Conservation (phyloP, 2,113 vertebrate genomes). For the Platycercus adscitus region DNA sequence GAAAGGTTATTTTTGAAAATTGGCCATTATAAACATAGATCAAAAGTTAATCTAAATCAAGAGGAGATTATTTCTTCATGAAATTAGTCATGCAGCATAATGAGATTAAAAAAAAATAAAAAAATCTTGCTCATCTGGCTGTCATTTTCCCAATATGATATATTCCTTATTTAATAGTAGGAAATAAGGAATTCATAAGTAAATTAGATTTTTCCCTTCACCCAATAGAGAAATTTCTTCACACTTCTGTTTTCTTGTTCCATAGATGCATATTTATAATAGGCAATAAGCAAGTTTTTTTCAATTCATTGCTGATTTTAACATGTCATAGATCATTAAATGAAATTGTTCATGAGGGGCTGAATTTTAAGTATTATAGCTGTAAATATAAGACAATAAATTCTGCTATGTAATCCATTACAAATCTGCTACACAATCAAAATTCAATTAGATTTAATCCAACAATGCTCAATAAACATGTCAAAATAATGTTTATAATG, state of each 20-base stretch:
- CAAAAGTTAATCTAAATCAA: neutral
- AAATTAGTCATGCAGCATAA: neutral
- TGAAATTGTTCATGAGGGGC: neutral
- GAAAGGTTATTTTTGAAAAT: neutral
- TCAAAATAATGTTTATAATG: constrained; percentile 37
- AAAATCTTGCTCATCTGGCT: neutral
- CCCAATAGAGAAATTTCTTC: neutral
- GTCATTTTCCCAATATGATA: neutral
- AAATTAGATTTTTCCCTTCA: neutral
- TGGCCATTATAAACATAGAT: neutral
- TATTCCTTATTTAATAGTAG: neutral
- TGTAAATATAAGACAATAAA: constrained; percentile 26
- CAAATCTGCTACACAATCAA: constrained; percentile 35
- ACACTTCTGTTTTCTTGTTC: neutral
- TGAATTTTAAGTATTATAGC: constrained; percentile 26
- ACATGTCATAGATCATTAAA: neutral
- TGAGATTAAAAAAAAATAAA: neutral
- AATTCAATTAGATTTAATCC: constrained; percentile 37
- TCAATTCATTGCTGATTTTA: neutral
- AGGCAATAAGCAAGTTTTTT: neutral
- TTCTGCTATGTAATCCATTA: constrained; percentile 7
- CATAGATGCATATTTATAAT: neutral
- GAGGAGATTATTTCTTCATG: neutral
- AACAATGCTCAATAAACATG: neutral
- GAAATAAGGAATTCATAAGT: neutral